Conservation (phyloP, 1,140 invertebrate genomes). For the Calycopis cecrops region DNA sequence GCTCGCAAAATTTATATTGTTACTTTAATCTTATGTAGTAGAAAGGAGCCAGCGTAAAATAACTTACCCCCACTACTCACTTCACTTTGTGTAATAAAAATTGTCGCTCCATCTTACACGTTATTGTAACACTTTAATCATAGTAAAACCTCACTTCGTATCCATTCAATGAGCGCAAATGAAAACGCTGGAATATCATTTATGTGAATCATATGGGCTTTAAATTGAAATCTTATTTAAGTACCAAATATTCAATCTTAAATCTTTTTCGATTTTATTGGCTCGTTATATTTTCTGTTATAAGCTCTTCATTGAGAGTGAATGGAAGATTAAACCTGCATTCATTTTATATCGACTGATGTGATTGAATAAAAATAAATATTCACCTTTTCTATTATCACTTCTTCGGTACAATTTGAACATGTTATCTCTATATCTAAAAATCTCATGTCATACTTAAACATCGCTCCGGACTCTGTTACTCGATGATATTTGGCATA, state of each 20-base stretch:
- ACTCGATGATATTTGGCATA: too few relatives aligned
- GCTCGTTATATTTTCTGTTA: neutral
- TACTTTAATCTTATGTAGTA: conserved; percentile 19
- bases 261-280: conserved; percentile 4
- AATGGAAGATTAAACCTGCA: neutral
- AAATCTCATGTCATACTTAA: neutral
- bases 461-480: neutral
- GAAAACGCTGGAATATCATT: conserved; percentile 9
- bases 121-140: conserved; percentile 9
- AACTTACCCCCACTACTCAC: conserved; percentile 15
- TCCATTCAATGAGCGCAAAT: conserved; percentile 1
- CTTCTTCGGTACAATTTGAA: neutral
- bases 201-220: neutral
- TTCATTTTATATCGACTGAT: neutral
- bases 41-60: conserved; percentile 15
- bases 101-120: conserved; percentile 9
- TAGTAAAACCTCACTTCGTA: neutral
- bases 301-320: conserved; percentile 1
- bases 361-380: neutral
- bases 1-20: conserved; percentile 15
- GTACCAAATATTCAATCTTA: conserved; percentile 6
- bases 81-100: conserved; percentile 18
- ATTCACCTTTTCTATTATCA: neutral
- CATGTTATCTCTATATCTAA: neutral
- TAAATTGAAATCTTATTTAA: neutral